Percentiles rank a stretch among this genome's conserved stretches.
Conservation (phyloP, 2,113 vertebrate species). For the Parotia lawesii region DNA sequence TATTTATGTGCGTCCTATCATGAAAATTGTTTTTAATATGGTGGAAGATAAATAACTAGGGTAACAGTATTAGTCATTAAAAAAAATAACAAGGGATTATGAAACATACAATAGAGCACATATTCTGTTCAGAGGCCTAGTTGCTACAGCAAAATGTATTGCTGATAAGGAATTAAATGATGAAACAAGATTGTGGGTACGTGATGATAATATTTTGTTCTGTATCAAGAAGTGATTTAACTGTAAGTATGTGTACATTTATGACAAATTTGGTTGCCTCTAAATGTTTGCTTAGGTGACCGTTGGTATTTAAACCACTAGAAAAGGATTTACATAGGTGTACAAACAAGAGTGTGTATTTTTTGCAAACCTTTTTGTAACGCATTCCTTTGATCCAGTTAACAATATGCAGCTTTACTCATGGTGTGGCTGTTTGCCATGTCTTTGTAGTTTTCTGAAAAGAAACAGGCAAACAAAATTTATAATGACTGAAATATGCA, state of each 20-base stretch:
- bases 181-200: neutral
- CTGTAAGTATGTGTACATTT: neutral
- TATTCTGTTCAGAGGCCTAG: neutral
- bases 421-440: neutral
- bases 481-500: neutral
- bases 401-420: neutral
- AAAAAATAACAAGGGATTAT: neutral
- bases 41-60: neutral
- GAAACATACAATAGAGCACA: neutral
- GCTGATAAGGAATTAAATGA: neutral
- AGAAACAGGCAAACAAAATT: neutral
- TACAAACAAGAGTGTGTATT: neutral
- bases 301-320: neutral
- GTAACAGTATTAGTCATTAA: neutral
- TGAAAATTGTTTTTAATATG: neutral
- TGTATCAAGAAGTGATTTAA: neutral
- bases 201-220: neutral
- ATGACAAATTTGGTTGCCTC: neutral
- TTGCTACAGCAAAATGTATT: neutral
- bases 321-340: constrained; percentile 26
- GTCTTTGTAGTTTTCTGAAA: constrained; percentile 25
- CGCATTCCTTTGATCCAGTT: neutral
- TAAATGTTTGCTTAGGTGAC: neutral
- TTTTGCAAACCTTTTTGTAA: neutral
- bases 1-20: neutral